phyloP scores from a whole-genome alignment of 2,888 invertebrate genomes.

The Alcis repandata region DNA sequence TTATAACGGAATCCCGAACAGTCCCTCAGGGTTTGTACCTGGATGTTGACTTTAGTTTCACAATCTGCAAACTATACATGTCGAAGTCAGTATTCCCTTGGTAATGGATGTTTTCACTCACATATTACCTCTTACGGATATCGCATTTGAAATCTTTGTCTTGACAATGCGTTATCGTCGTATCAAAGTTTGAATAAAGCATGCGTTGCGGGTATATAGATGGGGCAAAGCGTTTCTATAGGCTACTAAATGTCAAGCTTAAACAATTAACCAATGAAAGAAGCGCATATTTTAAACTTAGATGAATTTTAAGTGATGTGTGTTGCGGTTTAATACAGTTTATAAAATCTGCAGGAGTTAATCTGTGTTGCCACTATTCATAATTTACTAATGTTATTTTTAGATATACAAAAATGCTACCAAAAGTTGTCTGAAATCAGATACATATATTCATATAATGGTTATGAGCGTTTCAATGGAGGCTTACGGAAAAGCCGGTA shows the following conservation, averaged over 20 bases:
- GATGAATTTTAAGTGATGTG: too few species aligned
- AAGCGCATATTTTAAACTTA: too few species aligned
- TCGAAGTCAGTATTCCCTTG: slow-evolving; percentile 27
- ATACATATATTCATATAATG: background rate
- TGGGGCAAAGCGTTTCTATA: too few species aligned
- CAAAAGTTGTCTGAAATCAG: background rate
- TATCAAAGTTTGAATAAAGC: too few species aligned
- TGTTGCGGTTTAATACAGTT: too few species aligned
- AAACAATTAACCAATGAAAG: too few species aligned
- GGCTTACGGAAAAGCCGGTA: slow-evolving; percentile 7
- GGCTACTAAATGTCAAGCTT: too few species aligned
- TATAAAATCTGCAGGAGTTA: too few species aligned
- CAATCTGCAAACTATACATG: slow-evolving; percentile 24
- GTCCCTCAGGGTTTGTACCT: slow-evolving; percentile 38
- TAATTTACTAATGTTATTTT: background rate
- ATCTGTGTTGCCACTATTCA: too few species aligned
- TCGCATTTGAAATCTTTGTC: background rate
- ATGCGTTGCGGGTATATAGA: too few species aligned
- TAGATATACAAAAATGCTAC: background rate
- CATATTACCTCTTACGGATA: background rate
- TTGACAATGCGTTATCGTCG: too few species aligned
- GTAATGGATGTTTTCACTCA: slow-evolving; percentile 1
- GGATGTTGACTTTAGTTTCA: slow-evolving; percentile 31
- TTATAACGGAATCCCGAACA: slow-evolving; percentile 33
- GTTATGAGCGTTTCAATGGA: slow-evolving; percentile 9